These are phyloP conservation scores for Aldabrachelys gigantea DNA, from an alignment of 2,113 vertebrate species.

Conservation along the genomic window DNA sequence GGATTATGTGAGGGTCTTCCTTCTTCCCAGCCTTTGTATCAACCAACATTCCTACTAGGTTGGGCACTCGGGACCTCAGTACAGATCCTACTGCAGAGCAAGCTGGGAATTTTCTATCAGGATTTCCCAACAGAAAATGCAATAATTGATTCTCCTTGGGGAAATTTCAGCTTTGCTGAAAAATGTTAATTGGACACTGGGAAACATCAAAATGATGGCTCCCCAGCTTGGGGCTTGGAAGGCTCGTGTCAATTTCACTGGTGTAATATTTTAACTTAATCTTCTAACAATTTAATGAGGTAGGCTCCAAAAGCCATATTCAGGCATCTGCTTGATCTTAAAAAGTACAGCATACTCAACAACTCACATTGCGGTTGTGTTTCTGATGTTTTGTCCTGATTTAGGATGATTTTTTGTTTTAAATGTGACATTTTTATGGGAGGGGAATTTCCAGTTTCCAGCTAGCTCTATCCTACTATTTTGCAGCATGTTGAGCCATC, in stretches of 20 bases:
- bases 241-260: neutral
- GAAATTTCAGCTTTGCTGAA: neutral
- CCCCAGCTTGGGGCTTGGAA: neutral
- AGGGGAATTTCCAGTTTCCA: neutral
- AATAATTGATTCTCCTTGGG: neutral
- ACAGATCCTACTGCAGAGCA: neutral
- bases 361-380: neutral
- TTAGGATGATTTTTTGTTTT: neutral
- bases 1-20: neutral
- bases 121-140: neutral
- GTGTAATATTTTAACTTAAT: neutral
- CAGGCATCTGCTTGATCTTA: neutral
- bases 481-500: neutral
- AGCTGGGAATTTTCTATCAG: neutral
- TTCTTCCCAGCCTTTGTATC: neutral
- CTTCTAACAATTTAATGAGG: neutral
- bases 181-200: neutral
- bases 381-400: neutral
- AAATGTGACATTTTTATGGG: neutral
- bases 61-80: neutral
- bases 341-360: neutral
- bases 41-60: neutral
- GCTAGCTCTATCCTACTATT: neutral
- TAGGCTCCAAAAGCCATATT: neutral
- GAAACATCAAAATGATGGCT: neutral